A percentile compares a stretch with the other conserved stretches of the same genome.
Evolutionary conservation across 2,797 vertebrate genomes (phyloP).

Genomic region (Acanthurus leucopareius): DNA sequence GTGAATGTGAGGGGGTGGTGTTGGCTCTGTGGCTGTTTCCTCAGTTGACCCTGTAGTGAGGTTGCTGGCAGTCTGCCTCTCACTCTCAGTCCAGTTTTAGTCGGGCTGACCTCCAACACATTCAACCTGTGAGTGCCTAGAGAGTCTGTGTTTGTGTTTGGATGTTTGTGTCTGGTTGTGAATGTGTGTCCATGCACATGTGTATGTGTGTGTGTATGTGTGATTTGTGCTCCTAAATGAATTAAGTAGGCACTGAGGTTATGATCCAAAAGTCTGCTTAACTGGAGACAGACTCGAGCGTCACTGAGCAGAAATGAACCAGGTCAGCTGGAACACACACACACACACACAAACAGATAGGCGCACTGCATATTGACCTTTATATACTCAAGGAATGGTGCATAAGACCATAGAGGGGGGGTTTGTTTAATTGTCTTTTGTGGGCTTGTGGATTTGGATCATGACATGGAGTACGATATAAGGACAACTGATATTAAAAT

Average conservation of each 20-base stretch:
- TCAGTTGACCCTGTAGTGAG: conserved; percentile 10
- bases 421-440: too few relatives aligned
- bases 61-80: conserved; percentile 33
- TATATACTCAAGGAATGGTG: neutral
- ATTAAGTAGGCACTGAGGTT: conserved; percentile 40
- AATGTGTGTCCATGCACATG: conserved; percentile 13
- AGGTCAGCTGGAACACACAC: conserved; percentile 46
- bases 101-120: conserved; percentile 34
- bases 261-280: conserved; percentile 40
- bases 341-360: conserved; percentile 3
- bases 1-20: neutral
- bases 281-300: conserved; percentile 42
- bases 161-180: neutral
- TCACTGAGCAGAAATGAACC: conserved; percentile 30
- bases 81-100: neutral
- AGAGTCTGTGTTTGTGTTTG: too few relatives aligned
- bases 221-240: conserved; percentile 9
- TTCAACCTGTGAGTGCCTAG: conserved; percentile 20
- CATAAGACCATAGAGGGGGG: neutral
- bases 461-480: neutral
- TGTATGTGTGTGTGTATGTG: conserved; percentile 8
- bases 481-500: too few relatives aligned
- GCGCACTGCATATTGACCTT: conserved; percentile 32
- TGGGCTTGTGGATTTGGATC: neutral
- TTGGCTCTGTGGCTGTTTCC: neutral